phyloP scores from a whole-genome alignment of 2,113 vertebrate species.

The Cavia aperea region DNA sequence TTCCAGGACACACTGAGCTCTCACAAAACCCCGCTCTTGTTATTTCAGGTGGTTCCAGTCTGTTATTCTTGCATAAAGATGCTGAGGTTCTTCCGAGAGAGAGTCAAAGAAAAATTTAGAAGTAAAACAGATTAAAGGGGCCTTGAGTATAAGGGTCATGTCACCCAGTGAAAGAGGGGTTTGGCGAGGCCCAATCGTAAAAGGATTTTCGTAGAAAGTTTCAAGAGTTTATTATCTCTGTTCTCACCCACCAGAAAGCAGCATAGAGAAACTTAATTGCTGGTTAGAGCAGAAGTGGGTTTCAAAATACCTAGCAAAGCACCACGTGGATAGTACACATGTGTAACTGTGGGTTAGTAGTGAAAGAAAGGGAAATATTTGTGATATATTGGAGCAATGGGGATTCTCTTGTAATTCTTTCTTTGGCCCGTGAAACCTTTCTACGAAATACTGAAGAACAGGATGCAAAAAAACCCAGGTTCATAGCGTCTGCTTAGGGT shows the following conservation, averaged over 20 bases:
- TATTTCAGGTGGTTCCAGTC: conserved; percentile 78
- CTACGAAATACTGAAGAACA: neutral
- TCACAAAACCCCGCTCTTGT: conserved; percentile 66
- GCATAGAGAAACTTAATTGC: conserved; percentile 8
- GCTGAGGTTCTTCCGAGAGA: conserved; percentile 64
- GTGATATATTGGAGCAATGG: neutral
- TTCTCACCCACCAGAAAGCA: conserved; percentile 3
- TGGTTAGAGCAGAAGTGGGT: neutral
- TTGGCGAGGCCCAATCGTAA: neutral
- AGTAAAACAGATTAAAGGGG: conserved; percentile 70
- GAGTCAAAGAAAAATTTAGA: conserved; percentile 70
- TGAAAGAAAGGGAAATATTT: neutral
- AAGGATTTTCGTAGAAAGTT: neutral
- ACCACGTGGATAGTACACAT: neutral
- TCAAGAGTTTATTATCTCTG: neutral
- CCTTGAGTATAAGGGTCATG: conserved; percentile 49
- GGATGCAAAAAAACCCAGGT: neutral
- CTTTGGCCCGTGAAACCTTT: neutral
- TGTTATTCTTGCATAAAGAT: conserved; percentile 71
- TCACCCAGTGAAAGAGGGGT: conserved; percentile 54
- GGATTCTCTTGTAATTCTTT: neutral
- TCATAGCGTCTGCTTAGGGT: neutral
- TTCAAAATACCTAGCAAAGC: neutral
- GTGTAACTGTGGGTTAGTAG: neutral
- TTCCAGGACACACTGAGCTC: conserved; percentile 71